phyloP scores from a whole-genome alignment of 2,113 vertebrate genomes.

The Oncorhynchus clarkii region DNA sequence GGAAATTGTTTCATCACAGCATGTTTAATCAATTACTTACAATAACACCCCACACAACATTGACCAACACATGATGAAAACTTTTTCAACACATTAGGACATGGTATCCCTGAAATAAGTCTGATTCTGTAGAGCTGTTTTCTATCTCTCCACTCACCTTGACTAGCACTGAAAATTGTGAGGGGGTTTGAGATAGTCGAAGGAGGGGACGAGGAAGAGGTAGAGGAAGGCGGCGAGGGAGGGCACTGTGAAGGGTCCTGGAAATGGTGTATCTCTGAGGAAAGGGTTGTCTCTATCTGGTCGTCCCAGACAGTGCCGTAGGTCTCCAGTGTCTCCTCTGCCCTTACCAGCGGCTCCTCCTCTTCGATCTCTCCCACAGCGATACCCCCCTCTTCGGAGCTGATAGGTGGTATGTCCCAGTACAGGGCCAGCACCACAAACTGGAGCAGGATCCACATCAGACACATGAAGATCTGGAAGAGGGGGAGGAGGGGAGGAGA shows the following conservation, averaged over 20 bases:
- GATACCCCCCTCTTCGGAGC: conserved; percentile 35
- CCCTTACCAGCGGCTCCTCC: conserved; percentile 53
- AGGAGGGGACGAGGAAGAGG: too few species aligned
- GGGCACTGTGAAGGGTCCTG: background rate
- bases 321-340: conserved; percentile 40
- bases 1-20: too few species aligned
- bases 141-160: conserved; percentile 55
- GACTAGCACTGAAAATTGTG: conserved; percentile 62
- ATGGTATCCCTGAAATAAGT: too few species aligned
- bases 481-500: too few species aligned
- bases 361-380: conserved; percentile 56
- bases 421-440: conserved; percentile 69
- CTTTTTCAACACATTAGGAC: too few species aligned
- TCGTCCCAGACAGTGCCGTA: conserved; percentile 51
- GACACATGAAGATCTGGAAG: conserved; percentile 82
- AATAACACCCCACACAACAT: too few species aligned
- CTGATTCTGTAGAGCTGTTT: too few species aligned
- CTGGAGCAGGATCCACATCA: conserved; percentile 79
- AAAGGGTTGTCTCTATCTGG: conserved; percentile 29
- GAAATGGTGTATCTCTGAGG: conserved; percentile 16
- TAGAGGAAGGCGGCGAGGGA: background rate
- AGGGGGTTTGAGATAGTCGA: conserved; percentile 48
- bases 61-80: too few species aligned
- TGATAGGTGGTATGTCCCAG: conserved; percentile 67
- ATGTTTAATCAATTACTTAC: too few species aligned